These are phyloP conservation scores for Chrosomus eos DNA, from an alignment of 2,797 vertebrate species.

Conservation along the genomic window DNA sequence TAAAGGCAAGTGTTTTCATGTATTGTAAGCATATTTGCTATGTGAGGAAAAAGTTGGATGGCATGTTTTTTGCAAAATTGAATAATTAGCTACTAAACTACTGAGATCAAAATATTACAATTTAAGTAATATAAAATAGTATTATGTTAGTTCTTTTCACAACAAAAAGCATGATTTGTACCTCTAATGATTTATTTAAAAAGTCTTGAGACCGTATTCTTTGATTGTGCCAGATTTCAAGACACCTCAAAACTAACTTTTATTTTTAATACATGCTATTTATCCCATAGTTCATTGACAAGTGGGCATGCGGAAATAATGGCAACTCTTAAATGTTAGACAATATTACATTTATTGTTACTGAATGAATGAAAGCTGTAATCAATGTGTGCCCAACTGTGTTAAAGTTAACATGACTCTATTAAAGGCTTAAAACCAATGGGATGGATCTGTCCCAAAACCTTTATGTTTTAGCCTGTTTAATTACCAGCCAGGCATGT, in stretches of 20 bases:
- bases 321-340: neutral
- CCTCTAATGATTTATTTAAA: too few relatives aligned
- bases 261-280: neutral
- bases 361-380: neutral
- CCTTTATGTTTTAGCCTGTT: conserved; percentile 39
- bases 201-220: too few relatives aligned
- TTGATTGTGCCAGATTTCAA: neutral
- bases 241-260: neutral
- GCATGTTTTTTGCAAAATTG: too few relatives aligned
- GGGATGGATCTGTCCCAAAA: conserved; percentile 28
- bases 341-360: neutral
- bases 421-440: conserved; percentile 35
- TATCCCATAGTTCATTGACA: neutral
- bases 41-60: too few relatives aligned
- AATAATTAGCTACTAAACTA: too few relatives aligned
- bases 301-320: neutral
- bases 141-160: too few relatives aligned
- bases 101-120: too few relatives aligned
- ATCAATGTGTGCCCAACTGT: neutral
- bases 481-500: conserved; percentile 42
- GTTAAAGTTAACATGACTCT: conserved; percentile 3
- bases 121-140: too few relatives aligned
- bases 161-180: too few relatives aligned
- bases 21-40: too few relatives aligned
- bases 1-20: too few relatives aligned